phyloP scores from a whole-genome alignment of 30 jellyfish, hydroid and myxozoan genomes.

The Aurelia aurita complex sp. Pacific region DNA sequence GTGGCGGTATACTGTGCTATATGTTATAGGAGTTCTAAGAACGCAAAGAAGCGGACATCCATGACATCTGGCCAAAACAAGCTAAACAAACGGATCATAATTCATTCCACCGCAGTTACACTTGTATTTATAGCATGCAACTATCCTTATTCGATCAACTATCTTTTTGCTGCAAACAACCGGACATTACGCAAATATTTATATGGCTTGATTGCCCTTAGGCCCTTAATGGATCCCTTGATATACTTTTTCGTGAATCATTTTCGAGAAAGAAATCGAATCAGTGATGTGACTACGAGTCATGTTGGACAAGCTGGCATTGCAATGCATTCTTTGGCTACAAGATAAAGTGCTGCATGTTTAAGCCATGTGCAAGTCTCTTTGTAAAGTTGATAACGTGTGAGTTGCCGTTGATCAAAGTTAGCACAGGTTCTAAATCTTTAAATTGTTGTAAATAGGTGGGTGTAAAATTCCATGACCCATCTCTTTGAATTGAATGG shows the following conservation, averaged over 20 bases:
- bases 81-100: slow-evolving; percentile 7
- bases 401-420: too few relatives aligned
- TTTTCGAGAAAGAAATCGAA: neutral
- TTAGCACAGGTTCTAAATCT: too few relatives aligned
- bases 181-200: slow-evolving; percentile 16
- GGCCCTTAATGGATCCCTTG: slow-evolving; percentile 41
- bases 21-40: neutral
- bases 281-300: neutral
- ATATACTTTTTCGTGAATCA: slow-evolving; percentile 24
- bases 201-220: slow-evolving; percentile 15
- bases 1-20: slow-evolving; percentile 11
- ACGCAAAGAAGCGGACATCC: too few relatives aligned
- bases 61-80: slow-evolving; percentile 2
- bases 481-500: too few relatives aligned
- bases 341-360: neutral
- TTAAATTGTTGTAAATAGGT: too few relatives aligned
- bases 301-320: neutral
- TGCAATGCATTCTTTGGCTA: neutral
- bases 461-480: too few relatives aligned
- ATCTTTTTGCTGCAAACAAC: slow-evolving; percentile 6
- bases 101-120: slow-evolving; percentile 29
- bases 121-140: slow-evolving; percentile 11
- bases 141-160: slow-evolving; percentile 39
- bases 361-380: too few relatives aligned
- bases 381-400: too few relatives aligned